Evolutionary conservation across 2,113 vertebrate genomes (phyloP).

Genomic region (Beaufortia kweichowensis): DNA sequence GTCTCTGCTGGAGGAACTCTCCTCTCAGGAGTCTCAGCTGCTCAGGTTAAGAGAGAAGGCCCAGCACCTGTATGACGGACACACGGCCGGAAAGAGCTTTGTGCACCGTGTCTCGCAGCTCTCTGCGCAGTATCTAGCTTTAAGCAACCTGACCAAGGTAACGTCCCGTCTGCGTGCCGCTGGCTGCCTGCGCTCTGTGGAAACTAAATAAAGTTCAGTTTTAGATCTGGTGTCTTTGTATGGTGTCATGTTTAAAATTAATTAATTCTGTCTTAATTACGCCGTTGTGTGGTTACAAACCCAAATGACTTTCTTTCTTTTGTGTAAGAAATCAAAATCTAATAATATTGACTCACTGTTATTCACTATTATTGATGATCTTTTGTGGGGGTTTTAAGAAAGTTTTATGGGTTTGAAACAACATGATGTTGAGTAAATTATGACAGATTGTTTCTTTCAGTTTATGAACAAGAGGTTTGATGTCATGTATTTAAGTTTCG

Average conservation of each 20-base stretch:
- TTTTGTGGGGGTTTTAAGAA: no score
- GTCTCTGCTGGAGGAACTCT: constrained; percentile 96
- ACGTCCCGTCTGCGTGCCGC: constrained; percentile 59
- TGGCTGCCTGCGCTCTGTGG: background rate
- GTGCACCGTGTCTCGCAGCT: constrained; percentile 96
- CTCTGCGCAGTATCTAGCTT: constrained; percentile 91
- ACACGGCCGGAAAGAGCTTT: constrained; percentile 94
- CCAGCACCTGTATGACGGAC: constrained; percentile 93
- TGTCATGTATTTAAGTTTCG: background rate
- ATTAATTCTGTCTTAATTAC: no score
- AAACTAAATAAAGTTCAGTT: background rate
- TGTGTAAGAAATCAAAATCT: no score
- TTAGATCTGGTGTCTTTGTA: background rate
- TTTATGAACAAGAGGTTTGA: background rate
- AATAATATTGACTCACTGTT: no score
- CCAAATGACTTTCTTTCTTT: no score
- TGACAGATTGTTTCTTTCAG: no score
- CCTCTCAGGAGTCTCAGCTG: constrained; percentile 87
- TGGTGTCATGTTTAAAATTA: background rate
- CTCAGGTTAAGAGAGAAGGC: constrained; percentile 91
- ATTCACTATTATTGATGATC: no score
- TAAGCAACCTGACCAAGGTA: constrained; percentile 99
- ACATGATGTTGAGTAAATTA: no score
- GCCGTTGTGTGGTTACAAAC: no score
- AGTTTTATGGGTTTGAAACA: no score